These are phyloP conservation scores for human DNA, from an alignment of 2,113 vertebrate genomes.

Conservation along the genomic window GRCh38 chr2:2661001-2661500, in stretches of 20 bases:
- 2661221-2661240: neutral
- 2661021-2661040: too few species aligned
- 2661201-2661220: too few species aligned
- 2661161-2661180: neutral
- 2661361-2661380: rapidly evolving
- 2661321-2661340: neutral
- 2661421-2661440: neutral
- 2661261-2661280: neutral
- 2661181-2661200: neutral
- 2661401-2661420: neutral
- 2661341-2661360: neutral
- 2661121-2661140: neutral
- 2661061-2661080: too few species aligned
- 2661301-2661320: neutral
- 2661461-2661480: neutral
- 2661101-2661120: neutral
- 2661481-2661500: neutral
- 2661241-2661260: neutral
- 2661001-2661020: neutral
- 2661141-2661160: neutral
- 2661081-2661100: neutral
- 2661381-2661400: neutral
- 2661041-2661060: neutral
- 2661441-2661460: neutral
- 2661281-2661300: neutral